These are phyloP conservation scores for Pedionomus torquatus DNA, from an alignment of 2,113 vertebrate species.

Conservation along the genomic window DNA sequence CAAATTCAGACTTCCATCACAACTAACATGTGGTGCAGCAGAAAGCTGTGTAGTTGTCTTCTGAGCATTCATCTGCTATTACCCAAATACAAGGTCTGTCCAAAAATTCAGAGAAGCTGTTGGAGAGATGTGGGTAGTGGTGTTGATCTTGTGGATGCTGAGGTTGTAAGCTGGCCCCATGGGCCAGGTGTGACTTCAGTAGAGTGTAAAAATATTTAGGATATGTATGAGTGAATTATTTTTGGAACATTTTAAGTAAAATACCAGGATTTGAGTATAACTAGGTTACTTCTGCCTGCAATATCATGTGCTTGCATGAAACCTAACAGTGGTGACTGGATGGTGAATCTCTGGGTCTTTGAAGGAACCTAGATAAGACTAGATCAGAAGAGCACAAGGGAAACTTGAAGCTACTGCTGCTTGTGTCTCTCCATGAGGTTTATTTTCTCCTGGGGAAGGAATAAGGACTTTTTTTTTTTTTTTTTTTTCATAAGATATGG, in stretches of 20 bases:
- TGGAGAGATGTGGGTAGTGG: background rate
- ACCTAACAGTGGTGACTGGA: background rate
- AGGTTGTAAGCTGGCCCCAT: background rate
- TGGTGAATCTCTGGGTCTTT: background rate
- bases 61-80: background rate
- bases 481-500: background rate
- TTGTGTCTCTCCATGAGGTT: fast-evolving
- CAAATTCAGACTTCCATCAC: background rate
- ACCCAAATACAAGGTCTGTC: background rate
- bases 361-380: background rate
- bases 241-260: background rate
- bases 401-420: background rate
- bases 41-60: background rate
- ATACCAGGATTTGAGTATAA: background rate
- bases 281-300: background rate
- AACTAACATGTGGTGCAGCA: background rate
- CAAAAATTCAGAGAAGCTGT: background rate
- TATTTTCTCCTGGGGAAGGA: background rate
- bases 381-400: background rate
- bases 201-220: background rate
- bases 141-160: background rate
- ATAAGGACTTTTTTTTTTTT: background rate
- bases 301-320: fast-evolving
- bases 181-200: background rate
- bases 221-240: background rate